phyloP scores from a whole-genome alignment of 2,797 vertebrate species.

The Nannoperca australis region DNA sequence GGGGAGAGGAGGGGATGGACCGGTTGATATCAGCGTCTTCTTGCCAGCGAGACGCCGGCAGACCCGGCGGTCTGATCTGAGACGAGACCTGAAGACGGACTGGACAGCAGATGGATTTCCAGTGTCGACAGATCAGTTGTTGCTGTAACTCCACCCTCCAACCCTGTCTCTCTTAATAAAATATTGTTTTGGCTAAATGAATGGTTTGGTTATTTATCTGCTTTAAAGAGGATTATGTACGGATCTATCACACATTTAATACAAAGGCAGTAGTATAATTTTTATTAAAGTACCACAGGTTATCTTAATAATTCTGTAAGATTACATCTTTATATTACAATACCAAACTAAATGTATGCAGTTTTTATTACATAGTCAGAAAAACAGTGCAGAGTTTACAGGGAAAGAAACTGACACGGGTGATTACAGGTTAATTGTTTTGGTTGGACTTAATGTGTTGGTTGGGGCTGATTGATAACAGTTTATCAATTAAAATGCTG shows the following conservation, averaged over 20 bases:
- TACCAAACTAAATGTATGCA: neutral
- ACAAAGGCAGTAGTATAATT: neutral
- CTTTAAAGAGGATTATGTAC: fast-evolving
- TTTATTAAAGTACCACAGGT: conserved; percentile 38
- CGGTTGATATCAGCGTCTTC: conserved; percentile 75
- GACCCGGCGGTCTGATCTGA: conserved; percentile 43
- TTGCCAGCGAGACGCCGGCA: conserved; percentile 23
- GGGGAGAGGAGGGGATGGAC: conserved; percentile 79
- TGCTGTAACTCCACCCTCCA: conserved; percentile 81
- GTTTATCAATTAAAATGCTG: neutral
- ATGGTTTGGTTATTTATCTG: neutral
- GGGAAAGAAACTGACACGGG: neutral
- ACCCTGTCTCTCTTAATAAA: conserved; percentile 85
- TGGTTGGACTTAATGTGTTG: too few relatives aligned
- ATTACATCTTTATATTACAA: neutral
- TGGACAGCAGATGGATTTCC: conserved; percentile 47
- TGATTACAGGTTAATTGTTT: neutral
- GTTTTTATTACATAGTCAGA: conserved; percentile 20
- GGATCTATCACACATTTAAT: neutral
- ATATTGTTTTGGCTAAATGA: conserved; percentile 83
- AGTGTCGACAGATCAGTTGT: conserved; percentile 42
- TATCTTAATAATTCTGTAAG: neutral
- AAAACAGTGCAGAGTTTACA: conserved; percentile 9
- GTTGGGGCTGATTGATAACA: neutral
- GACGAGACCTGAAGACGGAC: conserved; percentile 40